Evolutionary conservation across 2,797 vertebrate species (phyloP).

Genomic region (Chloroceryle inda): DNA sequence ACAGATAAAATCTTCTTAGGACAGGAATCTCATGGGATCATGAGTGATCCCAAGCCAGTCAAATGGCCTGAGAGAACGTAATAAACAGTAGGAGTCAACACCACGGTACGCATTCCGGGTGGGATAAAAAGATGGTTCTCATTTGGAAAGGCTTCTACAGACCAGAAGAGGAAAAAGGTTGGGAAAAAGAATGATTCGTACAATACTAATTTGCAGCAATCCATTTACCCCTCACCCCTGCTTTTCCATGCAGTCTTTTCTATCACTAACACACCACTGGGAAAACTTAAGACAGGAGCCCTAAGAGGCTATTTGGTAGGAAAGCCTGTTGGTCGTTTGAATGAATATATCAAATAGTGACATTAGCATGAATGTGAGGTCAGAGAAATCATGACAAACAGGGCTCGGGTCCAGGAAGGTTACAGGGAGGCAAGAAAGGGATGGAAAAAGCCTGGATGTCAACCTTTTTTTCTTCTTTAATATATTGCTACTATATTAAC

Average conservation of each 20-base stretch:
- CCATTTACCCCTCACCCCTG: neutral
- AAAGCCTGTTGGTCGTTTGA: neutral
- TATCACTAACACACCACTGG: neutral
- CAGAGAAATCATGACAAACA: neutral
- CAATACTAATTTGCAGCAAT: neutral
- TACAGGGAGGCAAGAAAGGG: neutral
- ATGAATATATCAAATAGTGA: neutral
- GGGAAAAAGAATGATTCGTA: accelerated
- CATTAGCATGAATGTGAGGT: neutral
- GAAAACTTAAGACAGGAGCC: neutral
- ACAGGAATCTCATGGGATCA: neutral
- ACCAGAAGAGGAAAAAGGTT: neutral
- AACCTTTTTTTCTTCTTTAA: neutral
- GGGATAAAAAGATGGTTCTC: neutral
- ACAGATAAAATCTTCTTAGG: neutral
- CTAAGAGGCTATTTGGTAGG: neutral
- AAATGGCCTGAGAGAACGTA: neutral
- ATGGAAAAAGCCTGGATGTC: neutral
- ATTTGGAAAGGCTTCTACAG: neutral
- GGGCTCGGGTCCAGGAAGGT: neutral
- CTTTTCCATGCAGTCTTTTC: neutral
- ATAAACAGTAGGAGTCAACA: neutral
- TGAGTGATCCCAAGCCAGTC: neutral
- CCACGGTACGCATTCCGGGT: accelerated
- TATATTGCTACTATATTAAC: neutral